Base-by-base conservation (phyloP, 2,888 invertebrate species). In the Clivina fossor region DNA sequence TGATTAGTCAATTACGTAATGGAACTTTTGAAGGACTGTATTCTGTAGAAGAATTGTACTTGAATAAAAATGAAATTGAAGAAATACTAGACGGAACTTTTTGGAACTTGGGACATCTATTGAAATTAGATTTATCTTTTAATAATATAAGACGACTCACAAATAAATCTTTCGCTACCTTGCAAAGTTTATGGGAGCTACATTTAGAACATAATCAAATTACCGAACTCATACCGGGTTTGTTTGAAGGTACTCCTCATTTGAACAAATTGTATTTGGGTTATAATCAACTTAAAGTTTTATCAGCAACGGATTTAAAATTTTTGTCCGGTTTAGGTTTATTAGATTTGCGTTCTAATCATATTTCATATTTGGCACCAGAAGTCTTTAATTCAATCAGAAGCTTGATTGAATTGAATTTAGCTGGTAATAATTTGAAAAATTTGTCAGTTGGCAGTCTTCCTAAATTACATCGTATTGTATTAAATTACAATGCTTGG, bases 131-230 rank as follows among this genome's bases (percentile, higher is more conserved):
- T 40, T 55, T 55, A 16, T 47, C 47, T 9, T 9, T 30, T 9
- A 55, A 55, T 19, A 30, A 55, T 38, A 46, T 55, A 8, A 20
- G 13, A 9, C 8, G 9, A 5, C 16, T 55, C 2, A 16, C 30
- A 1, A 24, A 28, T 3, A 15, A 4, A 3, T 30, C 47, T 3
- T 47, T 55, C 20, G 47, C 28, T 4, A 26, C 19, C 19, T 40
- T 55, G 22, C 8, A 9, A 8, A 40, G 22, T 11, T 40, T 55
- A 24, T 55, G 22, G 30, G 48, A 60, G 18, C 38, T 68, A 3
- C 57, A 66, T 60, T 60, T 68, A 43, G 58, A 57, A 24, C 33
- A 58, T 15, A 68, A 68, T 43, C 7, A 35, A 4, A 33, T 67
- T 5, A 13, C 44, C 15, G 60, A 59, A 16, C 8, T 66, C 3